Conservation (phyloP, 2,888 invertebrate genomes). For the Trachelus iudaicus region DNA sequence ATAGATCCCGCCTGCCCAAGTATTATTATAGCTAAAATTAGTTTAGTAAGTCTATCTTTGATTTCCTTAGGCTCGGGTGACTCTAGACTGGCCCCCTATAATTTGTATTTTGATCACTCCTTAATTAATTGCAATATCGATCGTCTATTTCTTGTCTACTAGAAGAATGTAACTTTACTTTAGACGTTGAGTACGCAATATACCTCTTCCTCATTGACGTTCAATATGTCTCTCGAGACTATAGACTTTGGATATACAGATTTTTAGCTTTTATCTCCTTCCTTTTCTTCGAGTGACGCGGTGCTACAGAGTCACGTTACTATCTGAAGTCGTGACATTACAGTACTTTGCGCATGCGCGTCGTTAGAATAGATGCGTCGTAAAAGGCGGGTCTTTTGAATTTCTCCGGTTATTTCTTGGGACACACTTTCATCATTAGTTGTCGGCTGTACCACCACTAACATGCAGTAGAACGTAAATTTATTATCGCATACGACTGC, state of each 20-base stretch:
- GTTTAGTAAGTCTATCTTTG: conserved; percentile 61
- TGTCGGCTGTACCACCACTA: conserved; percentile 17
- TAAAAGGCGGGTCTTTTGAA: not conserved
- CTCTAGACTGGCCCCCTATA: conserved; percentile 57
- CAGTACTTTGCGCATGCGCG: not conserved
- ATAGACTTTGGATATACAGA: not conserved
- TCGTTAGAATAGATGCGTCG: too few species aligned
- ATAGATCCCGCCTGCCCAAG: conserved; percentile 54
- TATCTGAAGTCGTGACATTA: not conserved
- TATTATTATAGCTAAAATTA: conserved; percentile 53
- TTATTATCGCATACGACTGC: conserved; percentile 15
- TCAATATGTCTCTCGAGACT: not conserved
- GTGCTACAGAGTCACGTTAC: not conserved
- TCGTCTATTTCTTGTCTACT: conserved; percentile 29
- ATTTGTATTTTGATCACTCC: conserved; percentile 25
- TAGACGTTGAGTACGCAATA: conserved; percentile 32
- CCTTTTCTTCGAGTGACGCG: not conserved
- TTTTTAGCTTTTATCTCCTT: conserved; percentile 11
- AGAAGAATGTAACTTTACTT: conserved; percentile 29
- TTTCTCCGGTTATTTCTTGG: not conserved
- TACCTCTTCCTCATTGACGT: conserved; percentile 5
- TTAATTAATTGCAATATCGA: conserved; percentile 23
- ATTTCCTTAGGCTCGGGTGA: conserved; percentile 63
- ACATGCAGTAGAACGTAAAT: conserved; percentile 15
- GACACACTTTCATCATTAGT: conserved; percentile 31